Percentiles rank a stretch among this genome's conserved stretches.
Evolutionary conservation across 2,797 vertebrate genomes (phyloP).

Genomic region (Pagetopsis macropterus): DNA sequence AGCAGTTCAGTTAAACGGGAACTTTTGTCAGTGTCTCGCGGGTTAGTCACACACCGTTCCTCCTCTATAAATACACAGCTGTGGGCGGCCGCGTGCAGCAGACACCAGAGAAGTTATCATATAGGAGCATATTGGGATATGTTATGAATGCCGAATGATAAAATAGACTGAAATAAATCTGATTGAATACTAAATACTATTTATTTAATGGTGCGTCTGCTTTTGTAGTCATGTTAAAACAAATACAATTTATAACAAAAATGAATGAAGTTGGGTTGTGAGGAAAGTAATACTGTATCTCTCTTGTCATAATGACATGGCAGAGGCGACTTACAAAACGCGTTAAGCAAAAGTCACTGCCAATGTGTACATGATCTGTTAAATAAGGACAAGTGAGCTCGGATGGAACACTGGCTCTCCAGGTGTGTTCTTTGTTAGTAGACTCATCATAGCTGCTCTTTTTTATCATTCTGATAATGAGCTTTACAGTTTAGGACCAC

Average conservation of each 20-base stretch:
- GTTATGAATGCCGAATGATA: conserved; percentile 1
- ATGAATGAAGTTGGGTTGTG: background rate
- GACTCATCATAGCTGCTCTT: background rate
- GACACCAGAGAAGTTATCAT: conserved; percentile 6
- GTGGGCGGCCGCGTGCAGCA: conserved; percentile 35
- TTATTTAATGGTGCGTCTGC: rapidly evolving
- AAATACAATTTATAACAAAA: background rate
- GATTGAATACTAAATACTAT: no score
- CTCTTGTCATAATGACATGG: background rate
- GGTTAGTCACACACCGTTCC: conserved; percentile 30
- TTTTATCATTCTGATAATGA: conserved; percentile 6
- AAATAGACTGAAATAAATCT: rapidly evolving
- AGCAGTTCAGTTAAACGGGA: background rate
- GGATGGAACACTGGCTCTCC: background rate
- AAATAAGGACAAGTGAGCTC: background rate
- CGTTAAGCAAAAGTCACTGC: conserved; percentile 1
- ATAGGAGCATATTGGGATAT: background rate
- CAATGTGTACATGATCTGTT: conserved; percentile 9
- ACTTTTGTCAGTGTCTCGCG: conserved; percentile 40
- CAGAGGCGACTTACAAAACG: background rate
- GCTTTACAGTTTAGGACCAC: conserved; percentile 35
- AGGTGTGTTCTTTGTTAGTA: background rate
- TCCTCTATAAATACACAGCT: conserved; percentile 18
- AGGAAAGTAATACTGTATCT: background rate
- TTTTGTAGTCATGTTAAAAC: rapidly evolving